A percentile compares a stretch with the other conserved stretches of the same genome.
Evolutionary conservation across 2,113 vertebrate species (phyloP).

Genomic region (Benitochromis conjunctus): DNA sequence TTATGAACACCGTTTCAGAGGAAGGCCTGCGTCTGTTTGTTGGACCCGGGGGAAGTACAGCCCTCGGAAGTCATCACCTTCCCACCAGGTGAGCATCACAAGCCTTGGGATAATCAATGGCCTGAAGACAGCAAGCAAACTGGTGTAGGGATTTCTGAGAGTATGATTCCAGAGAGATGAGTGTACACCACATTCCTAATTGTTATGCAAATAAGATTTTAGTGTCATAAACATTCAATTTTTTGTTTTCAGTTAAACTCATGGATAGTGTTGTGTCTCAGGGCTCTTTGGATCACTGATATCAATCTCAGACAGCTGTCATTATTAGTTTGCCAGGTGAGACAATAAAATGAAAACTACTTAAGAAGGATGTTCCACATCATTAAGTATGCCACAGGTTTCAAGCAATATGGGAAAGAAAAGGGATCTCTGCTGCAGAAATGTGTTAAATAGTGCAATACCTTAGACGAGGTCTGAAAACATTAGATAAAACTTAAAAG

Average conservation of each 20-base stretch:
- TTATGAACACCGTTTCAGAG: constrained; percentile 74
- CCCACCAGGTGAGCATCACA: constrained; percentile 79
- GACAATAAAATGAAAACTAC: neutral
- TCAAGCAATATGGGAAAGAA: neutral
- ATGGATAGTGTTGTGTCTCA: neutral
- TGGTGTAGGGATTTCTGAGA: neutral
- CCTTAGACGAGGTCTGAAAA: neutral
- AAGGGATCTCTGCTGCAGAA: neutral
- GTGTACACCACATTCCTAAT: neutral
- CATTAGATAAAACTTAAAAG: neutral
- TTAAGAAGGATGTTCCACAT: neutral
- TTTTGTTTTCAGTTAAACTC: neutral
- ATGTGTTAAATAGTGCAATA: neutral
- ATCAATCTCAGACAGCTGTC: neutral
- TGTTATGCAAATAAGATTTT: neutral
- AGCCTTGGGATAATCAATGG: too few relatives aligned
- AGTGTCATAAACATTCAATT: neutral
- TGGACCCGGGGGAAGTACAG: constrained; percentile 93
- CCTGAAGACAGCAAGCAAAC: neutral
- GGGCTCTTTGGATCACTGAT: neutral
- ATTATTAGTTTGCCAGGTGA: neutral
- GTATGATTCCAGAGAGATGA: neutral
- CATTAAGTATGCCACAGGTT: neutral
- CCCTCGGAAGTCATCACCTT: constrained; percentile 88
- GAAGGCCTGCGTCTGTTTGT: constrained; percentile 96